Evolutionary conservation across 2,888 invertebrate genomes (phyloP).

Genomic region (Napeogenes sylphis): DNA sequence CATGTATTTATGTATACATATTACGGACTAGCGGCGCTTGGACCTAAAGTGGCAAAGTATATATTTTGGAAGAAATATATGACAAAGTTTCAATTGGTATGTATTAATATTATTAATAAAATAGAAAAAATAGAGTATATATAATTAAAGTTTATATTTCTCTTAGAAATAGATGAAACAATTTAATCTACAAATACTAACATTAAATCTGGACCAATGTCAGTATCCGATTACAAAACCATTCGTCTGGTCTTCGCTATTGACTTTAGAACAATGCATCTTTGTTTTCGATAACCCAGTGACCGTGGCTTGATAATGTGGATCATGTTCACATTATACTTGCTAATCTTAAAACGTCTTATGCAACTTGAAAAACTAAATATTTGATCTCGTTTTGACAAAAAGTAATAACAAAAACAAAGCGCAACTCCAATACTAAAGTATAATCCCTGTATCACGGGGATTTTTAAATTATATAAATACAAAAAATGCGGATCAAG

Average conservation of each 20-base stretch:
- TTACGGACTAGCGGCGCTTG: slow-evolving; percentile 86
- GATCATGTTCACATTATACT: slow-evolving; percentile 4
- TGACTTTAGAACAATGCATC: slow-evolving; percentile 6
- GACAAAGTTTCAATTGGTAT: slow-evolving; percentile 87
- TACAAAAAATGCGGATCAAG: too few species aligned
- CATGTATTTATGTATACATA: slow-evolving; percentile 91
- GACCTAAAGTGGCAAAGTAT: slow-evolving; percentile 84
- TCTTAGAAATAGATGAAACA: neutral
- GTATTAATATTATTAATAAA: slow-evolving; percentile 26
- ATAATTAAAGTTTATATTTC: too few species aligned
- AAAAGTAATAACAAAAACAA: too few species aligned
- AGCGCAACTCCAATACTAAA: too few species aligned
- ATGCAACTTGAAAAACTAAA: neutral
- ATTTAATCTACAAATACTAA: neutral
- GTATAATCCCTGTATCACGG: too few species aligned
- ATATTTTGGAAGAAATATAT: slow-evolving; percentile 92
- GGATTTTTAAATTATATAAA: too few species aligned
- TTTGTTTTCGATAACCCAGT: slow-evolving; percentile 12
- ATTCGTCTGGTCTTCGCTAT: neutral
- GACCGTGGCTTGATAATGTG: slow-evolving; percentile 11
- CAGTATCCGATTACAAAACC: neutral
- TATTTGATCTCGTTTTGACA: neutral
- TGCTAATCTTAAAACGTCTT: neutral
- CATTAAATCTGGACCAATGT: neutral
- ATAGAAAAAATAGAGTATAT: too few species aligned